phyloP scores from a whole-genome alignment of 2,797 vertebrate species.

The Lophius americanus region DNA sequence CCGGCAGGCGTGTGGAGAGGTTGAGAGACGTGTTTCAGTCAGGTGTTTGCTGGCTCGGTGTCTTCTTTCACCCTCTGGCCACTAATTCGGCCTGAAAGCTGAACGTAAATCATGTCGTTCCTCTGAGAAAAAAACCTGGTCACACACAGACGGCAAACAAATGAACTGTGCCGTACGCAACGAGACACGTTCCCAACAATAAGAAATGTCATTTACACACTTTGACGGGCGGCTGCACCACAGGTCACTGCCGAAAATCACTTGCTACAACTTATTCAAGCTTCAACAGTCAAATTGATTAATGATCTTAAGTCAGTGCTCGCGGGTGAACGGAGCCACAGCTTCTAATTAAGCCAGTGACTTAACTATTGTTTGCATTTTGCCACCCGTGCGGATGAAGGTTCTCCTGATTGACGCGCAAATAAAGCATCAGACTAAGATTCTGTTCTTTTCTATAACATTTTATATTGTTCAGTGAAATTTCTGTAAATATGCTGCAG shows the following conservation, averaged over 20 bases:
- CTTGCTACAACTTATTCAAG: neutral
- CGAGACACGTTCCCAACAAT: constrained; percentile 35
- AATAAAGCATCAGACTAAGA: constrained; percentile 22
- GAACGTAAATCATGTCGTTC: constrained; percentile 75
- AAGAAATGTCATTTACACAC: constrained; percentile 31
- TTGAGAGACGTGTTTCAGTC: constrained; percentile 60
- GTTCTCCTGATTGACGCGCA: constrained; percentile 12
- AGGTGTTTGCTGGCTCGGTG: constrained; percentile 72
- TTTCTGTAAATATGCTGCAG: constrained; percentile 15
- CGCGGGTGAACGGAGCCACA: neutral
- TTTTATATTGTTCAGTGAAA: constrained; percentile 3
- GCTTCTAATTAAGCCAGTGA: constrained; percentile 33
- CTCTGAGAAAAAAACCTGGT: constrained; percentile 46
- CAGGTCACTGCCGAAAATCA: constrained; percentile 12
- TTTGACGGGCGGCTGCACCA: constrained; percentile 6
- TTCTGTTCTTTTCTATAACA: neutral
- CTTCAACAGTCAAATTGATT: constrained; percentile 4
- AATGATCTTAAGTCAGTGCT: constrained; percentile 24
- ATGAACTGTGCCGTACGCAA: constrained; percentile 32
- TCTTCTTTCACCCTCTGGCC: constrained; percentile 81
- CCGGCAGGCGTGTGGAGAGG: constrained; percentile 32
- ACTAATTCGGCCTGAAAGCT: constrained; percentile 78
- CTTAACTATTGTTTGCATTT: constrained; percentile 23
- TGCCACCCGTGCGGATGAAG: constrained; percentile 3
- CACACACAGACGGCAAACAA: constrained; percentile 36